phyloP scores from a whole-genome alignment of 2,113 vertebrate species.

The Mola mola region DNA sequence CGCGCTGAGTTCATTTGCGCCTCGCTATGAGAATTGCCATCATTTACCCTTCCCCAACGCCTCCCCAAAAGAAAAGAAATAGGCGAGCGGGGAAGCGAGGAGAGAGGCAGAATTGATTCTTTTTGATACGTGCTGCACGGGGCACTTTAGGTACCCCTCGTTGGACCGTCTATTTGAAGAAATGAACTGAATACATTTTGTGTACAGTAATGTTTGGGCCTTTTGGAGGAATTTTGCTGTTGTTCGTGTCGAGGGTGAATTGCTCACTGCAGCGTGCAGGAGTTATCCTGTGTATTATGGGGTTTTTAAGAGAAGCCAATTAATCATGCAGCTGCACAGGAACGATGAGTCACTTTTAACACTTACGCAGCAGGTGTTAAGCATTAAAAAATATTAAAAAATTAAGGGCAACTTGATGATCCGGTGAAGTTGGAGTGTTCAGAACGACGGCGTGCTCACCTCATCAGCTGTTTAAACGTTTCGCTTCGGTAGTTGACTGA shows the following conservation, averaged over 20 bases:
- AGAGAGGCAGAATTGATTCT: constrained; percentile 83
- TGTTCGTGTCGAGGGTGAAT: constrained; percentile 40
- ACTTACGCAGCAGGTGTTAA: constrained; percentile 30
- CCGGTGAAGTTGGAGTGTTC: not conserved
- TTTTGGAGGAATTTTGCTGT: constrained; percentile 42
- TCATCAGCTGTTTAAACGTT: too few species aligned
- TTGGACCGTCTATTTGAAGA: constrained; percentile 72
- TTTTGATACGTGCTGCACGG: constrained; percentile 75
- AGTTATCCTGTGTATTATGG: constrained; percentile 7
- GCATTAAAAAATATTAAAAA: not conserved
- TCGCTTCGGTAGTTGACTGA: too few species aligned
- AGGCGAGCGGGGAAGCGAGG: constrained; percentile 73
- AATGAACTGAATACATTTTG: constrained; percentile 79
- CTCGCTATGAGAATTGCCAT: constrained; percentile 86
- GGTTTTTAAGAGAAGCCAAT: constrained; percentile 29
- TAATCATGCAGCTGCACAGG: constrained; percentile 29
- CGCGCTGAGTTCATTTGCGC: constrained; percentile 83
- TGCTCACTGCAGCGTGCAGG: constrained; percentile 27
- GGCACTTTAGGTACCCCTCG: constrained; percentile 74
- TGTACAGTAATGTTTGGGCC: constrained; percentile 58
- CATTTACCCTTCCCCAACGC: constrained; percentile 81
- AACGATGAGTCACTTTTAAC: constrained; percentile 27
- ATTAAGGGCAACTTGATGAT: constrained; percentile 25
- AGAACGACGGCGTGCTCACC: too few species aligned
- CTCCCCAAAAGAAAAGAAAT: constrained; percentile 79